Evolutionary conservation across 2,888 invertebrate genomes (phyloP).

Genomic region (Caenorhabditis becei): DNA sequence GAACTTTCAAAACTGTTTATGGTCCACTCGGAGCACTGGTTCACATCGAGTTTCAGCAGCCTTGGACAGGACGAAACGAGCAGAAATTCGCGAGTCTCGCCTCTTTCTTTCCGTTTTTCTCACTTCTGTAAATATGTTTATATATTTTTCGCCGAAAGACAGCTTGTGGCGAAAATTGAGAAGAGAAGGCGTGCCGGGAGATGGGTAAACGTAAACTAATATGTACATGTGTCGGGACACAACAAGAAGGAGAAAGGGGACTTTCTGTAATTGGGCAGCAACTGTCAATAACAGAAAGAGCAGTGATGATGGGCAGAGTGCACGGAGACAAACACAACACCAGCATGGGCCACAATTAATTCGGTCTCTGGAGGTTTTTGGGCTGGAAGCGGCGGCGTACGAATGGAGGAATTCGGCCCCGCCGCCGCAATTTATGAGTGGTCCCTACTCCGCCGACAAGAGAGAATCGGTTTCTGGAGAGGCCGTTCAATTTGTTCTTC

Average conservation of each 20-base stretch:
- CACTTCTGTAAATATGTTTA: slow-evolving; percentile 57
- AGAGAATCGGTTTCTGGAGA: slow-evolving; percentile 33
- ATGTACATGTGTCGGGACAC: slow-evolving; percentile 37
- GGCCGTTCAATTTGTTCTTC: slow-evolving; percentile 42
- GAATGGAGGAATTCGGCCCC: slow-evolving; percentile 10
- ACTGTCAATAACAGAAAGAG: slow-evolving; percentile 11
- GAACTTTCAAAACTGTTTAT: neutral
- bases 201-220: slow-evolving; percentile 56
- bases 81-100: slow-evolving; percentile 1
- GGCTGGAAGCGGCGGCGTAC: neutral
- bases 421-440: slow-evolving; percentile 45
- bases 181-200: slow-evolving; percentile 18
- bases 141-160: slow-evolving; percentile 31
- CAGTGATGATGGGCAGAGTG: slow-evolving; percentile 2
- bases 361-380: slow-evolving; percentile 1
- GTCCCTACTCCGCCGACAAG: slow-evolving; percentile 1
- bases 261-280: slow-evolving; percentile 1
- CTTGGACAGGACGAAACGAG: slow-evolving; percentile 19
- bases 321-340: neutral
- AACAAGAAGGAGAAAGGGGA: neutral
- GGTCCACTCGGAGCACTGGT: slow-evolving; percentile 8
- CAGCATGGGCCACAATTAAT: neutral
- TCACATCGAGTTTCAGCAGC: slow-evolving; percentile 47
- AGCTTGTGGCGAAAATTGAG: slow-evolving; percentile 53
- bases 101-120: slow-evolving; percentile 11